A percentile compares a stretch with the other conserved stretches of the same genome.
These are phyloP conservation scores for Dromiciops gliroides DNA, from an alignment of 2,113 vertebrate genomes.

Conservation along the genomic window DNA sequence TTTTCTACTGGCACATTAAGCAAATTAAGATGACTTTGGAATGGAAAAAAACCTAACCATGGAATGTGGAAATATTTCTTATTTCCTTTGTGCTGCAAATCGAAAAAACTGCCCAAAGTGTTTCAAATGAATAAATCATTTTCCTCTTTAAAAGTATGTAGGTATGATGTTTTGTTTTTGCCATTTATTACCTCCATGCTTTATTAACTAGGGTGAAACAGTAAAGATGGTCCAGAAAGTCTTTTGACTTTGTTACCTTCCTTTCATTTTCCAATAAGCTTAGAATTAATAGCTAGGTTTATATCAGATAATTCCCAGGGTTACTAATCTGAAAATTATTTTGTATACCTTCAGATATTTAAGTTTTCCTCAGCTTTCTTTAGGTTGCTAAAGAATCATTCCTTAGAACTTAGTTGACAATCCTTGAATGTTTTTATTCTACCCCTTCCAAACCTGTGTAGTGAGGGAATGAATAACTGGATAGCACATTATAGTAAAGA, in stretches of 20 bases:
- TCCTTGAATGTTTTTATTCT: background rate
- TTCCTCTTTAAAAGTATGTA: background rate
- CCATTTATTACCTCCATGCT: background rate
- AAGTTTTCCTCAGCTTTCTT: background rate
- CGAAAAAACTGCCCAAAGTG: conserved; percentile 1
- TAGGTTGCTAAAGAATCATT: background rate
- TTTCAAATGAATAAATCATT: background rate
- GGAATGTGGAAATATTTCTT: background rate
- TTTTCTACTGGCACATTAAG: background rate
- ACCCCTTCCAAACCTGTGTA: background rate
- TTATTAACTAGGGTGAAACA: background rate
- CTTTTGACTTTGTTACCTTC: background rate
- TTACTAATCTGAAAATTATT: background rate
- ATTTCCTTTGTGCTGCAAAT: background rate
- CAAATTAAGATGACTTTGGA: background rate
- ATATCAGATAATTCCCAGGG: background rate
- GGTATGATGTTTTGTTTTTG: background rate
- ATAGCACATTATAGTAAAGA: no score
- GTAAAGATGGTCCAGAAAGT: background rate
- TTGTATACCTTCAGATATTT: background rate
- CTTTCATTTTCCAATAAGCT: background rate
- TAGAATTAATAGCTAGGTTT: background rate
- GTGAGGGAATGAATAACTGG: background rate
- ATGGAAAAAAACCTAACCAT: conserved; percentile 11
- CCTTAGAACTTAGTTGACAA: background rate